Evolutionary conservation across 2,113 vertebrate genomes (phyloP).

Genomic region (Neopipo cinnamomea): DNA sequence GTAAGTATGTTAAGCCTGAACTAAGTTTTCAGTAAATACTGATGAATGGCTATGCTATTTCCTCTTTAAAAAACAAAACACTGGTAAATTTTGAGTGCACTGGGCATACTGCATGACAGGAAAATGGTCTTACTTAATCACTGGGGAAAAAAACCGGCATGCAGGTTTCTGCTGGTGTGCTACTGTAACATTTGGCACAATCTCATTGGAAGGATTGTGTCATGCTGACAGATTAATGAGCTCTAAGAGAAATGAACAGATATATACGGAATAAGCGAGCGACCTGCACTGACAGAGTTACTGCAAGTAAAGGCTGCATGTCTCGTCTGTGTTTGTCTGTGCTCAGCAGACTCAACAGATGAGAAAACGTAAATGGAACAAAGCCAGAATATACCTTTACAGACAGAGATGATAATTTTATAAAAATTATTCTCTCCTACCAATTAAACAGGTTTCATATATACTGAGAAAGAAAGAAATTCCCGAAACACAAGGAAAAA

Average conservation of each 20-base stretch:
- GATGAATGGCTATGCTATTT: neutral
- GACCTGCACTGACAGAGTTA: constrained; percentile 11
- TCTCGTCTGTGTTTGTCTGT: constrained; percentile 23
- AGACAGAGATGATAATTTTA: neutral
- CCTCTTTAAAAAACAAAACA: neutral
- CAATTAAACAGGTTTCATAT: neutral
- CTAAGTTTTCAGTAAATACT: neutral
- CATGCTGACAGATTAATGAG: constrained; percentile 7
- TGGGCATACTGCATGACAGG: neutral
- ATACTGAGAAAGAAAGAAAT: neutral
- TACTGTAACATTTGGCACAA: constrained; percentile 23
- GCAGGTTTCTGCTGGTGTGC: constrained; percentile 28
- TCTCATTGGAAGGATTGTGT: constrained; percentile 41
- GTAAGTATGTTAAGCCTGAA: constrained; percentile 5
- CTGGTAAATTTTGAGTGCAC: neutral
- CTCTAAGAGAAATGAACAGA: constrained; percentile 24
- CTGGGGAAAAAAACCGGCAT: neutral
- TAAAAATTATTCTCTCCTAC: neutral
- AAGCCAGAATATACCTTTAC: neutral
- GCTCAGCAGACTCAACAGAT: constrained; percentile 15
- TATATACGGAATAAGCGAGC: neutral
- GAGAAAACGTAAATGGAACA: constrained; percentile 7
- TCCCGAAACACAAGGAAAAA: neutral
- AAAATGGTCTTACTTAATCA: constrained; percentile 38
- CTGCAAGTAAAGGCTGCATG: constrained; percentile 11